Evolutionary conservation across 1,140 invertebrate genomes (phyloP).

Genomic region (Mactra quadrangularis): DNA sequence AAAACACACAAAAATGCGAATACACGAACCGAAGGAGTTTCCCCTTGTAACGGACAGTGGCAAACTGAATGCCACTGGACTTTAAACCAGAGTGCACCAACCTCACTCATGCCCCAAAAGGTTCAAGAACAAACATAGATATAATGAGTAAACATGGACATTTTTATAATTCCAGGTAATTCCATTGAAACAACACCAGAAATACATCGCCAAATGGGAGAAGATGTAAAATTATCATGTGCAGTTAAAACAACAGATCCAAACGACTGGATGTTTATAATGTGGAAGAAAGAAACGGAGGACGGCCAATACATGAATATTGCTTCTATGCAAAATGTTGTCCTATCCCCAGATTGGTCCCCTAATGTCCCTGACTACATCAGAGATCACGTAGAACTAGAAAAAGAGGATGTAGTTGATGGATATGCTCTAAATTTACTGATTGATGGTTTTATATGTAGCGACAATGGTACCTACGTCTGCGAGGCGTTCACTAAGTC

Average conservation of each 20-base stretch:
- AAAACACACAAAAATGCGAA: no score
- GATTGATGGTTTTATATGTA: not conserved
- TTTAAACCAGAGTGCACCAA: no score
- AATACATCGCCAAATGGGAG: not conserved
- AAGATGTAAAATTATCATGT: not conserved
- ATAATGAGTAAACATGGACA: no score
- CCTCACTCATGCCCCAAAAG: no score
- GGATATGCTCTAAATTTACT: not conserved
- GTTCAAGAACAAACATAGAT: no score
- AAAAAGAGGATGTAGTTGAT: not conserved
- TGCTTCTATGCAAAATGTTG: not conserved
- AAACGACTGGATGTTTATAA: slow-evolving; percentile 18
- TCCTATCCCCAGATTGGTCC: not conserved
- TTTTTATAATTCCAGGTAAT: slow-evolving; percentile 16
- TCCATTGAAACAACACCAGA: not conserved
- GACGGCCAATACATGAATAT: not conserved
- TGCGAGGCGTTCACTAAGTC: slow-evolving; percentile 12
- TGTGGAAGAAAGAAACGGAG: not conserved
- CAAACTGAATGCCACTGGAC: no score
- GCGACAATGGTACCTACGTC: not conserved
- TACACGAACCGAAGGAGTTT: no score
- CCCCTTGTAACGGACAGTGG: no score
- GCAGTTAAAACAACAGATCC: not conserved
- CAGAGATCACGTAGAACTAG: not conserved
- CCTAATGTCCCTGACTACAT: not conserved